Evolutionary conservation across 2,888 invertebrate genomes (phyloP).

Genomic region (Euproctis similis): DNA sequence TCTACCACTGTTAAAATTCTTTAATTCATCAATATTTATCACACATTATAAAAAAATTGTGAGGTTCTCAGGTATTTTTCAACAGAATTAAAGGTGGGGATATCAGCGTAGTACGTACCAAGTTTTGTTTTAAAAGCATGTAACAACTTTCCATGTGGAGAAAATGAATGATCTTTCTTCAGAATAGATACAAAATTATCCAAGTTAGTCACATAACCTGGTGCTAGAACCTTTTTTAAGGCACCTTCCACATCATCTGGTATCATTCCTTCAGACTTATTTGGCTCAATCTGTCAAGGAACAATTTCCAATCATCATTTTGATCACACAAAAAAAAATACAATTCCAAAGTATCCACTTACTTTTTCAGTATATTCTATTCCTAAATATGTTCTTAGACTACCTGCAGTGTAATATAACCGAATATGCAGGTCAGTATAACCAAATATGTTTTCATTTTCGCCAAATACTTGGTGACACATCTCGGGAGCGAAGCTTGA

Average conservation of each 20-base stretch:
- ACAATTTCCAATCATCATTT: neutral
- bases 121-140: conserved; percentile 75
- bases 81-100: neutral
- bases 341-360: neutral
- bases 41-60: no score
- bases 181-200: conserved; percentile 82
- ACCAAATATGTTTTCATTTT: conserved; percentile 95
- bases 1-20: no score
- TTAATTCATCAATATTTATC: no score
- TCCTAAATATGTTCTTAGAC: conserved; percentile 86
- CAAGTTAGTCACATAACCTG: conserved; percentile 81
- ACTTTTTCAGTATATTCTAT: conserved; percentile 83
- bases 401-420: conserved; percentile 87
- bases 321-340: neutral
- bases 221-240: conserved; percentile 81
- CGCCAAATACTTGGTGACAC: conserved; percentile 96
- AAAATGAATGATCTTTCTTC: conserved; percentile 83
- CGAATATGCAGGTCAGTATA: conserved; percentile 88
- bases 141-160: conserved; percentile 83
- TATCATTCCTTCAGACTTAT: conserved; percentile 75
- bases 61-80: no score
- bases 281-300: conserved; percentile 65
- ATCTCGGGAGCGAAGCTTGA: conserved; percentile 85
- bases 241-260: conserved; percentile 85
- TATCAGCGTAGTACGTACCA: conserved; percentile 44